Percentiles rank a stretch among this genome's conserved stretches.
Evolutionary conservation across 30 jellyfish, hydroid and myxozoan species (phyloP).

Genomic region (Hydractinia echinata): DNA sequence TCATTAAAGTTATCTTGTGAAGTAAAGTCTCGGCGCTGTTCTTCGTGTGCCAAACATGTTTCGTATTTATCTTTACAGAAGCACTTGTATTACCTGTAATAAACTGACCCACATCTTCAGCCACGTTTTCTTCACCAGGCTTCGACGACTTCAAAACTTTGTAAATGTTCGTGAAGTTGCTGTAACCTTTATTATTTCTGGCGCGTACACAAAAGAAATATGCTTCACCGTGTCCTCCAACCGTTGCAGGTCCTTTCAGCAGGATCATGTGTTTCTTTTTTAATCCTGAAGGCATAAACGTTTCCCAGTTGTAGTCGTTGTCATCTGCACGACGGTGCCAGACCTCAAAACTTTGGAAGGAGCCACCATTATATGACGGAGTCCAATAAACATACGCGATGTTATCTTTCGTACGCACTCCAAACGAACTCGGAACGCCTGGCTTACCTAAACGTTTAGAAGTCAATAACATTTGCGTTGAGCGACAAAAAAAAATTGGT

Average conservation of each 20-base stretch:
- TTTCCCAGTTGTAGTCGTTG: constrained; percentile 71
- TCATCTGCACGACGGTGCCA: constrained; percentile 79
- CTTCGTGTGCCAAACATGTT: too few relatives aligned
- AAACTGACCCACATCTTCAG: too few relatives aligned
- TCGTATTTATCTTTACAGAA: too few relatives aligned
- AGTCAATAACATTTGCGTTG: background rate
- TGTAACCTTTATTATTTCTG: constrained; percentile 57
- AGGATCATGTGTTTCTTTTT: constrained; percentile 1
- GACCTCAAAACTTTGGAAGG: constrained; percentile 54
- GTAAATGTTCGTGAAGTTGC: constrained; percentile 70
- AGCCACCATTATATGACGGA: constrained; percentile 65
- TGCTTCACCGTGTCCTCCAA: constrained; percentile 31
- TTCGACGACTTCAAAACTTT: constrained; percentile 24
- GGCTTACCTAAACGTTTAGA: constrained; percentile 65
- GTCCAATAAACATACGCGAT: constrained; percentile 54
- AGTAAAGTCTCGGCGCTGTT: too few relatives aligned
- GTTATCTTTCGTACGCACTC: constrained; percentile 28
- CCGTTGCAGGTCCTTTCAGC: constrained; percentile 27
- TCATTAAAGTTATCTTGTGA: background rate
- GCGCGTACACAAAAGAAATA: constrained; percentile 66
- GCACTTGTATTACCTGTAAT: too few relatives aligned
- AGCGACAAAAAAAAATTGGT: constrained; percentile 12
- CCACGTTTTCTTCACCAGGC: background rate
- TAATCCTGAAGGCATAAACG: background rate
- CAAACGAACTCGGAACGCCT: constrained; percentile 57